Evolutionary conservation across 2,888 invertebrate species (phyloP), one percentile per base, ranked within the genome.

Genomic region (Arge pagana): DNA sequence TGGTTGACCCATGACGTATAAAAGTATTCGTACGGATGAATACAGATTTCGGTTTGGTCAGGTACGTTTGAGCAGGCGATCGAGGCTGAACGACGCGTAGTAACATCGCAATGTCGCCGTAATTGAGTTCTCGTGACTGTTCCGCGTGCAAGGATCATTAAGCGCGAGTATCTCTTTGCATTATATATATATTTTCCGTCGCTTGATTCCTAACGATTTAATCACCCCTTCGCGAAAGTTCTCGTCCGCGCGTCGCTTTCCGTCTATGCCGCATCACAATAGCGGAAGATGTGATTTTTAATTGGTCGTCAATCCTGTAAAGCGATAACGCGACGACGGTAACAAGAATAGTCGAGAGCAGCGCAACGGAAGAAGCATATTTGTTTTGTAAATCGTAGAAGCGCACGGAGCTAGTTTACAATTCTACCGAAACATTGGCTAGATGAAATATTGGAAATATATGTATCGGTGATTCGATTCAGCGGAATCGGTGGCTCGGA

Each of bases 101-200:
- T 33, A 45, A 31, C 33, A 45, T 45, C 24, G 33, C n/a, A n/a
- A n/a, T n/a, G n/a, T n/a, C 45, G 33, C 45, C n/a, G 45, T 33
- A 45, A 45, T 45, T 23, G 35, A 45, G 45, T 45, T 45, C 35
- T 45, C 35, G 33, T 45, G 35, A 45, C 35, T 45, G 35, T 45
- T 45, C 31, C 31, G 31, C 45, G 31, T 45, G 23, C 35, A 23
- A 45, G 16, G 45, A 45, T 23, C 33, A 45, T 45, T 35, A 45
- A 45, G 35, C 45, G 24, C 45, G 23, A 11, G 4, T 24, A 24
- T 33, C 23, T 23, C 33, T 45, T 23, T 33, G 33, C 21, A 45
- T n/a, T n/a, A n/a, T 45, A 45, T 42, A 30, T 33, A 24, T 40
- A 15, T 43, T 43, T 23, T 24, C 35, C 31, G 31, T 45, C 21